These are phyloP conservation scores for Eugnorisma glareosa DNA, from an alignment of 2,888 invertebrate species.

Conservation along the genomic window DNA sequence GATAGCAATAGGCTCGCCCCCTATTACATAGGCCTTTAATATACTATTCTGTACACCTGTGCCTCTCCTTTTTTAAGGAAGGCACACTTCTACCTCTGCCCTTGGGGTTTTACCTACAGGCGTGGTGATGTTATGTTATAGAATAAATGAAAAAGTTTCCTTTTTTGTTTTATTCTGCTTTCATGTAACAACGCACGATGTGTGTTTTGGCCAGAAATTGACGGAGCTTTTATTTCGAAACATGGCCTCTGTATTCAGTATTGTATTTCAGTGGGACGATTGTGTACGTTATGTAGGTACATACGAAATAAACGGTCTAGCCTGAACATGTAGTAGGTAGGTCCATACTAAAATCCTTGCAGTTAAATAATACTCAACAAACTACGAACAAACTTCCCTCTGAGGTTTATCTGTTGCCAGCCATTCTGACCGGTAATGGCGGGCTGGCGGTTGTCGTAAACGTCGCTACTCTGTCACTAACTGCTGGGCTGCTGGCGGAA, in stretches of 20 bases:
- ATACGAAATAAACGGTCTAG: neutral
- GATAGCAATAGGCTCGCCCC: neutral
- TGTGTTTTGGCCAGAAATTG: too few species aligned
- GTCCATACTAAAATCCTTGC: slow-evolving; percentile 1
- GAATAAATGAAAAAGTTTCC: too few species aligned
- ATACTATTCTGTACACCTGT: neutral
- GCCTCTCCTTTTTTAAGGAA: too few species aligned
- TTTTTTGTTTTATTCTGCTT: neutral
- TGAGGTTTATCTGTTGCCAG: slow-evolving; percentile 42
- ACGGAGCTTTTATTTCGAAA: neutral
- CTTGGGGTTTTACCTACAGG: too few species aligned
- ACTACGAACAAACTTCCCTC: neutral
- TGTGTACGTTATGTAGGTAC: neutral
- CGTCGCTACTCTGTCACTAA: slow-evolving; percentile 45
- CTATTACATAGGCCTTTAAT: neutral
- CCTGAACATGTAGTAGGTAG: neutral
- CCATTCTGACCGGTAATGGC: slow-evolving; percentile 33
- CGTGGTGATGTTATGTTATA: too few species aligned
- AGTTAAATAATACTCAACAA: slow-evolving; percentile 26
- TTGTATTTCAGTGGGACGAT: neutral
- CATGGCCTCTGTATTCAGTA: neutral
- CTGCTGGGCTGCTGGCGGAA: slow-evolving; percentile 27
- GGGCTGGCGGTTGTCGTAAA: slow-evolving; percentile 40
- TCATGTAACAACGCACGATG: neutral
- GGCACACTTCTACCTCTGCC: too few species aligned